phyloP scores from a whole-genome alignment of 1,140 invertebrate genomes.

The Paramacrobiotus metropolitanus region DNA sequence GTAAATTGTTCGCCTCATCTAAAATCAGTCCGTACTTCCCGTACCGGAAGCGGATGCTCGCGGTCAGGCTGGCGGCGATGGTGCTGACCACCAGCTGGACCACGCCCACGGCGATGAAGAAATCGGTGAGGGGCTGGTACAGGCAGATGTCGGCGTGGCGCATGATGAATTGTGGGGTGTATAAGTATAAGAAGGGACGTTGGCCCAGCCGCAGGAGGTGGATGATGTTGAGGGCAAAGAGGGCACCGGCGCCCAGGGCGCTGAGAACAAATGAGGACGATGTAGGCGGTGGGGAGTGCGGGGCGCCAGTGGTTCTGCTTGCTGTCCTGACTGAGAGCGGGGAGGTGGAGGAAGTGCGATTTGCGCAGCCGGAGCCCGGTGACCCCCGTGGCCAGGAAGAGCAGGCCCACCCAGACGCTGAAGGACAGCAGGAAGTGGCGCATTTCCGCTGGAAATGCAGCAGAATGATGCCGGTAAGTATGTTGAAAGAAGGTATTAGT shows the following conservation, averaged over 20 bases:
- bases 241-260: neutral
- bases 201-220: neutral
- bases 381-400: neutral
- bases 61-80: neutral
- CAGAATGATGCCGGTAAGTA: neutral
- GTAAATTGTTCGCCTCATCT: too few species aligned
- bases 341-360: neutral
- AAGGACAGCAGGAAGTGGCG: neutral
- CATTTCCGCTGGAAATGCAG: neutral
- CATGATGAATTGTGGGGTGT: neutral
- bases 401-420: neutral
- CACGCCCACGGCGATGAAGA: neutral
- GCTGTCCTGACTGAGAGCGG: neutral
- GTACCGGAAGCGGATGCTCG: neutral
- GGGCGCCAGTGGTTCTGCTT: neutral
- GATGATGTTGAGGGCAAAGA: neutral
- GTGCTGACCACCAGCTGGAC: neutral
- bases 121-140: neutral
- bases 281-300: neutral
- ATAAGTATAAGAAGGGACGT: neutral
- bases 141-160: neutral
- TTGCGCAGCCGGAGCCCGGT: neutral
- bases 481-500: too few species aligned
- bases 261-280: neutral
- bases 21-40: too few species aligned